A percentile compares a stretch with the other conserved stretches of the same genome.
Evolutionary conservation across 2,888 invertebrate genomes (phyloP).

Genomic region (Tenthredo mesomela): DNA sequence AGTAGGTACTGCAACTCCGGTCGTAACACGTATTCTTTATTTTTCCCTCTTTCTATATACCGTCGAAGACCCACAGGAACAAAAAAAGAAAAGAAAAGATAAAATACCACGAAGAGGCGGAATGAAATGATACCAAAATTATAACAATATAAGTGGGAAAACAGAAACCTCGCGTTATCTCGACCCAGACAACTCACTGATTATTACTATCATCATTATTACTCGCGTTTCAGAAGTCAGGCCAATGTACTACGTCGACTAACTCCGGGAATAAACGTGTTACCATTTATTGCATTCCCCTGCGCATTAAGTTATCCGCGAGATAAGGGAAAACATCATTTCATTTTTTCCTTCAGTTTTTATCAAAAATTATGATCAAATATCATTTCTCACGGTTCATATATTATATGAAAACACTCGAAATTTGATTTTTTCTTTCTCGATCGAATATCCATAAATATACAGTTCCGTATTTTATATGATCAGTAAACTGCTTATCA

Average conservation of each 20-base stretch:
- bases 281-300: background rate
- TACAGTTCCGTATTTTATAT: background rate
- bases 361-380: background rate
- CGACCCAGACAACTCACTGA: background rate
- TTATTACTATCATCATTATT: conserved; percentile 32
- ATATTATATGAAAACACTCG: background rate
- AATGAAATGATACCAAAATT: conserved; percentile 51
- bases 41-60: background rate
- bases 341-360: background rate
- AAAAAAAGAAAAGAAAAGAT: conserved; percentile 54
- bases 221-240: conserved; percentile 12
- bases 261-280: background rate
- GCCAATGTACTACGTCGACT: conserved; percentile 9
- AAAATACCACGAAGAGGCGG: conserved; percentile 51
- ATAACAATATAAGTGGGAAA: conserved; percentile 6
- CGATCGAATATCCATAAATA: no score
- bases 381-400: background rate
- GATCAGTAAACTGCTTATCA: no score
- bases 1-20: background rate
- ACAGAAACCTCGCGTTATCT: conserved; percentile 2
- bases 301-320: background rate
- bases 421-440: background rate
- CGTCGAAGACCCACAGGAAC: background rate
- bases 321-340: background rate
- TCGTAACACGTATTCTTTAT: background rate